Evolutionary conservation across 1,140 invertebrate species (phyloP), one percentile per base, ranked within the genome.

Genomic region (Glossosoma conforme): DNA sequence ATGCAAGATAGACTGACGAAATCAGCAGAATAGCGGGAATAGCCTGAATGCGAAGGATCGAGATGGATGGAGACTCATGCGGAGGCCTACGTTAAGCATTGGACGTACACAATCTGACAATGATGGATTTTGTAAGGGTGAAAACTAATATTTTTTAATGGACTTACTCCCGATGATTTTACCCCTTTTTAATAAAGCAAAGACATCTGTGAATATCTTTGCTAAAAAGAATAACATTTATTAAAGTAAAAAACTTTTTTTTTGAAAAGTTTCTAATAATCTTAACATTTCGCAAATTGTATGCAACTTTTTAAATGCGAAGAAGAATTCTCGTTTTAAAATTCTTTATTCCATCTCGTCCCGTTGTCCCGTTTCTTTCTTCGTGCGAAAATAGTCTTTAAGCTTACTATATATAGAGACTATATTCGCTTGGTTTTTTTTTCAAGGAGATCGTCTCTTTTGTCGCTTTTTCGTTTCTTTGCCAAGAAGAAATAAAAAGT

Each of bases 401-500:
- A 28, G 18, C 19, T 1, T 3, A 22, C 24, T 2, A 22, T 14
- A 21, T 13, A 8, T n/a, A n/a, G 24, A 28, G 24, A n/a, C 24
- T 28, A 6, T n/a, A 8, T 28, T 28, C 24, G 24, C 24, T 6
- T 28, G 6, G n/a, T n/a, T n/a, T n/a, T n/a, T n/a, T n/a, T n/a
- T n/a, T 13, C n/a, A 42, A 20, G 32, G 40, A 10, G 10, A 18
- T 8, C 9, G 41, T 43, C 41, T 9, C 21, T 37, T 15, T 14
- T 28, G 6, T 28, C 24, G 24, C 10, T 20, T 2, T 40, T 38
- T 9, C 11, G 33, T 2, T 13, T 24, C 10, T 35, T 38, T 44
- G 15, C 4, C 44, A 52, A 58, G 54, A 58, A 54, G 52, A 58
- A 58, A 54, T 51, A 54, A 58, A n/a, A 54, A 58, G 51, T 54